Conservation (phyloP, 2,888 invertebrate genomes). For the Calameuta idolon region DNA sequence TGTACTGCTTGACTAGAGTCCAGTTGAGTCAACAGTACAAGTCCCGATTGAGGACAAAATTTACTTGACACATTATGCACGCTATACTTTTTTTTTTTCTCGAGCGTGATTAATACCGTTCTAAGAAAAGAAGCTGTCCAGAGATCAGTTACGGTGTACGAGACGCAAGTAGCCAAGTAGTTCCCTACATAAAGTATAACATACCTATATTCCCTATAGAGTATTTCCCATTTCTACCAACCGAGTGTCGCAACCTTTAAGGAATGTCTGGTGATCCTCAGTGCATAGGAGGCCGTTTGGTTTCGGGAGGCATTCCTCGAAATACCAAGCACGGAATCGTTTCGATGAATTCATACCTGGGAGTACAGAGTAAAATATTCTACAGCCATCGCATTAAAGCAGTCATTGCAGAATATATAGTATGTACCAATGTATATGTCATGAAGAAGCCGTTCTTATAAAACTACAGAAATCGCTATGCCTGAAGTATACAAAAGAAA, state of each 20-base stretch:
- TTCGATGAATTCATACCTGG: not conserved
- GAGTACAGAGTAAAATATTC: not conserved
- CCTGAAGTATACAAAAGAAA: not conserved
- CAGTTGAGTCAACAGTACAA: not conserved
- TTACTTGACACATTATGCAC: constrained; percentile 9
- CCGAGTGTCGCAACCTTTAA: constrained; percentile 31
- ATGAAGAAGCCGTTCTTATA: not conserved
- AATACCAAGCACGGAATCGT: not conserved
- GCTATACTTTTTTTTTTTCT: constrained; percentile 27
- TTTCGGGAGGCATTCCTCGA: not conserved
- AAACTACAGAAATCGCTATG: not conserved
- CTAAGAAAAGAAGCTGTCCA: constrained; percentile 18
- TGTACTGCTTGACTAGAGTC: not conserved
- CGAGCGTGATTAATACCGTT: constrained; percentile 29
- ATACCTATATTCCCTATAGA: constrained; percentile 11
- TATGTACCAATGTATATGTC: not conserved
- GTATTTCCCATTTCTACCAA: constrained; percentile 25
- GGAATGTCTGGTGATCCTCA: constrained; percentile 38
- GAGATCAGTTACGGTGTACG: constrained; percentile 27
- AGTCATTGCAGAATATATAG: not conserved
- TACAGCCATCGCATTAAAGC: not conserved
- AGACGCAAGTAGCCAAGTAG: constrained; percentile 12
- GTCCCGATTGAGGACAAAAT: not conserved
- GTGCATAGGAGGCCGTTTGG: constrained; percentile 8
- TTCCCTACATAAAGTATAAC: constrained; percentile 9